Conservation (phyloP, 2,888 invertebrate species). For the Octodonta nipae region DNA sequence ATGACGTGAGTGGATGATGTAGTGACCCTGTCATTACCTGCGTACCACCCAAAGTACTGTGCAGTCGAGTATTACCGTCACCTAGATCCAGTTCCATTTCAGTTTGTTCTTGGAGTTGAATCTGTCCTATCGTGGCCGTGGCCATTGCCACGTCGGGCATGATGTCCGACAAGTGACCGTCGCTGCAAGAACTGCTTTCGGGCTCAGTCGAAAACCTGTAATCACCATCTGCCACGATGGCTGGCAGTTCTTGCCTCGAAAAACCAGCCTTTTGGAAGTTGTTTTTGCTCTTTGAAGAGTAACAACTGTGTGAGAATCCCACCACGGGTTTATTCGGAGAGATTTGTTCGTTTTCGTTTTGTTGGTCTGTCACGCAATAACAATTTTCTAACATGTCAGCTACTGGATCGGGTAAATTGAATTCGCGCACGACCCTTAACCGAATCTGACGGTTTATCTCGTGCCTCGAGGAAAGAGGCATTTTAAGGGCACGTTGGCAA, state of each 20-base stretch:
- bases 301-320: constrained; percentile 33
- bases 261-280: constrained; percentile 45
- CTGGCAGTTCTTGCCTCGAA: constrained; percentile 46
- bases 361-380: constrained; percentile 27
- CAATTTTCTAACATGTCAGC: constrained; percentile 59
- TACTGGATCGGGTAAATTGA: constrained; percentile 81
- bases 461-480: constrained; percentile 62
- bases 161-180: constrained; percentile 63
- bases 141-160: constrained; percentile 93
- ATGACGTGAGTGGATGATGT: constrained; percentile 23
- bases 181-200: constrained; percentile 46
- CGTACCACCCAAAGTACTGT: constrained; percentile 24
- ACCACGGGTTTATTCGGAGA: constrained; percentile 30
- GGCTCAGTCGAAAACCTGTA: constrained; percentile 34
- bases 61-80: constrained; percentile 62
- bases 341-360: constrained; percentile 33
- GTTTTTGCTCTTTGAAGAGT: constrained; percentile 47
- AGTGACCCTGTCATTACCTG: constrained; percentile 23
- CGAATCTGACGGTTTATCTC: constrained; percentile 68
- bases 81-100: constrained; percentile 73
- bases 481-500: constrained; percentile 63
- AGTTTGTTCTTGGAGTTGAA: constrained; percentile 47
- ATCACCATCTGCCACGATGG: constrained; percentile 52
- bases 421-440: constrained; percentile 82
- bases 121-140: constrained; percentile 56